These are phyloP conservation scores for Andrena cerasifolii DNA, from an alignment of 1,140 invertebrate species.

Conservation along the genomic window DNA sequence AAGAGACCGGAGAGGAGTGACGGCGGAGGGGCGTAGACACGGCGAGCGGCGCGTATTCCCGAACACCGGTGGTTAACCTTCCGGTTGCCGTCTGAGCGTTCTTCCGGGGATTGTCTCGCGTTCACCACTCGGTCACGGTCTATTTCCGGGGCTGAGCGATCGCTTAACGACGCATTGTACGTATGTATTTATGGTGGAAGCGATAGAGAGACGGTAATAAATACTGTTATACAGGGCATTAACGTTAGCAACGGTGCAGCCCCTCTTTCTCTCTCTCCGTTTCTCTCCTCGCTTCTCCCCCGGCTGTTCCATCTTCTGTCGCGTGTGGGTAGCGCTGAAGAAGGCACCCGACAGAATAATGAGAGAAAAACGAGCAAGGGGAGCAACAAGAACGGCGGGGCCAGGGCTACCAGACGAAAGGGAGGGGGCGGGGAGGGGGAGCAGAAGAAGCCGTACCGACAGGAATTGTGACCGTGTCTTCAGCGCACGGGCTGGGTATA, in stretches of 20 bases:
- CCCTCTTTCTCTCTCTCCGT: constrained; percentile 33
- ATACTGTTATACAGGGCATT: constrained; percentile 68
- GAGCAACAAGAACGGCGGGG: too few relatives aligned
- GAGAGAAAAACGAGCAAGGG: constrained; percentile 45
- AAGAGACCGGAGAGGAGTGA: neutral
- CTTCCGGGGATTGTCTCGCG: constrained; percentile 69
- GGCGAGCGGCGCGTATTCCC: neutral
- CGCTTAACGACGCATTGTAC: constrained; percentile 69
- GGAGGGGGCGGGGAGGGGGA: neutral
- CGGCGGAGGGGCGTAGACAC: neutral
- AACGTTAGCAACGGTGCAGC: constrained; percentile 56
- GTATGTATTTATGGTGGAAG: constrained; percentile 68
- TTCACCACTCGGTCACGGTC: constrained; percentile 66
- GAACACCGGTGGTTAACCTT: constrained; percentile 58
- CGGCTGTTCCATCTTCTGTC: constrained; percentile 35
- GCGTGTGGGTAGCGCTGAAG: constrained; percentile 50
- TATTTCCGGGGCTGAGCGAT: constrained; percentile 67
- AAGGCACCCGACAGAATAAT: constrained; percentile 54
- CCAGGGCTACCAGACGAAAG: neutral
- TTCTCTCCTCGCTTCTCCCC: neutral
- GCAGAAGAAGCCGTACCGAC: constrained; percentile 2
- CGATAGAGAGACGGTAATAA: constrained; percentile 66
- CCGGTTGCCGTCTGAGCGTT: constrained; percentile 61
- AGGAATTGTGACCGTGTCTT: constrained; percentile 14
- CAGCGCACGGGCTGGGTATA: neutral